These are phyloP conservation scores for Astyanax mexicanus DNA, from an alignment of 2,797 vertebrate species.

Conservation along the genomic window DNA sequence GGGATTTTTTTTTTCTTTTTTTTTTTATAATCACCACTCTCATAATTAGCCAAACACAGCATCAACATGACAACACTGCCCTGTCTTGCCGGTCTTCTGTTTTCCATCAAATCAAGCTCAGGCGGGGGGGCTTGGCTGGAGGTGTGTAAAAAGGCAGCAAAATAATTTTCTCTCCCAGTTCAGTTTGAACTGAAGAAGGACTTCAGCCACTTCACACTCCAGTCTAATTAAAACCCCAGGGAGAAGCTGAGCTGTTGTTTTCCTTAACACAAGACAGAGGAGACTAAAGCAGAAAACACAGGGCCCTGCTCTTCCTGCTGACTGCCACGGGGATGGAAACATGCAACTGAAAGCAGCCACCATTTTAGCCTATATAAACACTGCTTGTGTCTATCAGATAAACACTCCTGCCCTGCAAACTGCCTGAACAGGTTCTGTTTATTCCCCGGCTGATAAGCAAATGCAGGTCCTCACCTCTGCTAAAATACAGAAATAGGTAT, in stretches of 20 bases:
- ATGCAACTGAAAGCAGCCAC: conserved; percentile 40
- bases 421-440: conserved; percentile 8
- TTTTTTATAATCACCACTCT: neutral
- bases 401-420: conserved; percentile 19
- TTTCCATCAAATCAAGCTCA: conserved; percentile 13
- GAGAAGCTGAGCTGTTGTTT: conserved; percentile 74
- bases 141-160: conserved; percentile 7
- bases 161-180: neutral
- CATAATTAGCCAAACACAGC: neutral
- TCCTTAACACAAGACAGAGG: conserved; percentile 62
- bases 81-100: neutral
- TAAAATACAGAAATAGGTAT: neutral
- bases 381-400: neutral
- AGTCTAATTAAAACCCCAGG: conserved; percentile 79
- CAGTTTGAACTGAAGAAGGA: conserved; percentile 23
- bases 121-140: neutral
- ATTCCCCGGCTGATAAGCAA: conserved; percentile 7
- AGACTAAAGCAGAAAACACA: conserved; percentile 55
- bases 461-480: conserved; percentile 7
- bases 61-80: neutral
- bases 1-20: no score
- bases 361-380: conserved; percentile 52
- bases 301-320: conserved; percentile 39
- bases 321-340: conserved; percentile 55
- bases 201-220: conserved; percentile 45